Evolutionary conservation across 2,888 invertebrate genomes (phyloP).

Genomic region (Mythimna ferrago): DNA sequence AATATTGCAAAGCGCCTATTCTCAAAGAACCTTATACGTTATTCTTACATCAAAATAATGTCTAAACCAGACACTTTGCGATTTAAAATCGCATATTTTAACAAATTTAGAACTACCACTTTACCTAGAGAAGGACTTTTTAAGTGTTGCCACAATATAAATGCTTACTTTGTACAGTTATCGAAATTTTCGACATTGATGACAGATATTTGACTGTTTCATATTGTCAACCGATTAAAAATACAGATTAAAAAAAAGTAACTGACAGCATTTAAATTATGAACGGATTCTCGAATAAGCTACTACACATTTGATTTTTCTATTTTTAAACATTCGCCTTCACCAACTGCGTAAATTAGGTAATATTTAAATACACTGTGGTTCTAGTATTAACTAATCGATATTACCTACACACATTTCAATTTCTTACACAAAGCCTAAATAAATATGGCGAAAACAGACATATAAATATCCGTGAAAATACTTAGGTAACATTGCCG

Average conservation of each 20-base stretch:
- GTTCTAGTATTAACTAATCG: background rate
- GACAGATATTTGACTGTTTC: background rate
- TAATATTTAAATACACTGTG: background rate
- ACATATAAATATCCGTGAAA: background rate
- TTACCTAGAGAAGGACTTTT: constrained; percentile 48
- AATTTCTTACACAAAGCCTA: constrained; percentile 23
- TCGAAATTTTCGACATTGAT: background rate
- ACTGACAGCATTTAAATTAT: too few species aligned
- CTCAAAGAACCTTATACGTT: constrained; percentile 28
- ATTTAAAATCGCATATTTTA: constrained; percentile 50
- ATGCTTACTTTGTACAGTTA: constrained; percentile 14
- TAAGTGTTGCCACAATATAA: constrained; percentile 2
- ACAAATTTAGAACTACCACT: constrained; percentile 59
- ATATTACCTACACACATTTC: constrained; percentile 2
- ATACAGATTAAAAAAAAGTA: background rate
- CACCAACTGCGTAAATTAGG: background rate
- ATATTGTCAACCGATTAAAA: background rate
- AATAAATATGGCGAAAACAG: constrained; percentile 16
- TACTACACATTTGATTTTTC: too few species aligned
- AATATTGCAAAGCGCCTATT: constrained; percentile 31
- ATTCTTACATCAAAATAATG: constrained; percentile 32
- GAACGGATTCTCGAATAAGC: too few species aligned
- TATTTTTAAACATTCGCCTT: background rate
- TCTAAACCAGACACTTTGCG: constrained; percentile 24
- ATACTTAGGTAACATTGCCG: constrained; percentile 12